A percentile compares a stretch with the other conserved stretches of the same genome.
Conservation (phyloP, 2,113 vertebrate genomes). For the Trogon melanurus region DNA sequence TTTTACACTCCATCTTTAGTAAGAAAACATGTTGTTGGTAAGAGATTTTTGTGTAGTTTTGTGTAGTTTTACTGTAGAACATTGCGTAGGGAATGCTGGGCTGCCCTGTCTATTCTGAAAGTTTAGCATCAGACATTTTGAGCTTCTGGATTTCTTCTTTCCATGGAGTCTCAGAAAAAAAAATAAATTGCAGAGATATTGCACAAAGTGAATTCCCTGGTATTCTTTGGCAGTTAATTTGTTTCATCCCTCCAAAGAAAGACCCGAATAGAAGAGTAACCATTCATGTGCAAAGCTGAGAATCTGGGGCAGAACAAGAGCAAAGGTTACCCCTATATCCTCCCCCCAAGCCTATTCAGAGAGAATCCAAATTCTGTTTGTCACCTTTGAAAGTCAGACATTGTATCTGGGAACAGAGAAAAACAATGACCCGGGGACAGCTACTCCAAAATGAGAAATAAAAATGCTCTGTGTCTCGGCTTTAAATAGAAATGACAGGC, state of each 20-base stretch:
- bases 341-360: constrained; percentile 14
- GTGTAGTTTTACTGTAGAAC: background rate
- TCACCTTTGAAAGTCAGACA: constrained; percentile 17
- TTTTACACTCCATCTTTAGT: background rate
- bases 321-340: constrained; percentile 29
- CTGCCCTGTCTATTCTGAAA: background rate
- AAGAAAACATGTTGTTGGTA: background rate
- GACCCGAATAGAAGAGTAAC: background rate
- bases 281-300: constrained; percentile 44
- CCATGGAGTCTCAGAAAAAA: background rate
- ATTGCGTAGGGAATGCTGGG: background rate
- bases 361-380: background rate
- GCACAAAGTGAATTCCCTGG: constrained; percentile 15
- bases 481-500: background rate
- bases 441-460: background rate
- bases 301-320: constrained; percentile 13
- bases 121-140: background rate
- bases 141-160: background rate
- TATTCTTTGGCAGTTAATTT: constrained; percentile 27
- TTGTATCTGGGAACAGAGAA: background rate
- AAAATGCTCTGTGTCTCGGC: background rate
- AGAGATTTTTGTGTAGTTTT: background rate
- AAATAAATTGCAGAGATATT: background rate
- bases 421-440: background rate
- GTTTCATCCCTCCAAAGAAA: constrained; percentile 33